These are phyloP conservation scores for Pyrrhura leucotis DNA, from an alignment of 2,797 vertebrate species.

Conservation along the genomic window DNA sequence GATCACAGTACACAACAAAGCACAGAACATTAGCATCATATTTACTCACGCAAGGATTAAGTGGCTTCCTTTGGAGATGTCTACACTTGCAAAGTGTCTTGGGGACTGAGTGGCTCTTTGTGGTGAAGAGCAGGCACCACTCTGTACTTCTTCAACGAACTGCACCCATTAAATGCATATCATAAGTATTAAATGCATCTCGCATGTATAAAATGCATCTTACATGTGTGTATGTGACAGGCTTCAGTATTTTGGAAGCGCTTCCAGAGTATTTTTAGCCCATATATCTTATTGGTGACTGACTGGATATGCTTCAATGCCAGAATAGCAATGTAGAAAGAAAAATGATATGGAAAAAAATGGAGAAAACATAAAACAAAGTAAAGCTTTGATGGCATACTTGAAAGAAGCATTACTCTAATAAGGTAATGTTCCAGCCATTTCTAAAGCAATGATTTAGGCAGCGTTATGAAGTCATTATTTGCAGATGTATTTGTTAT, in stretches of 20 bases:
- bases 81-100: not conserved
- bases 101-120: not conserved
- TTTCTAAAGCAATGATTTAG: not conserved
- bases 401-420: not conserved
- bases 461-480: not conserved
- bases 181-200: not conserved
- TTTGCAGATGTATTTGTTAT: not conserved
- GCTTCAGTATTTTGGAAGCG: not conserved
- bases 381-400: not conserved
- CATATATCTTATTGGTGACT: not conserved
- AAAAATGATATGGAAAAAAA: not conserved
- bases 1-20: conserved; percentile 77
- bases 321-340: not conserved
- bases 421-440: not conserved
- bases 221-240: not conserved
- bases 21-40: conserved; percentile 11
- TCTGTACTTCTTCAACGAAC: not conserved
- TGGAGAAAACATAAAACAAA: not conserved
- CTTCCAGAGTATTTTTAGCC: not conserved
- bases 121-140: not conserved
- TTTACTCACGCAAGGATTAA: conserved; percentile 72
- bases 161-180: not conserved
- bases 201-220: not conserved
- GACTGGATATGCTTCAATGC: not conserved
- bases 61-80: not conserved